Evolutionary conservation across 2,797 vertebrate genomes (phyloP).

Genomic region (Lagorchestes hirsutus): DNA sequence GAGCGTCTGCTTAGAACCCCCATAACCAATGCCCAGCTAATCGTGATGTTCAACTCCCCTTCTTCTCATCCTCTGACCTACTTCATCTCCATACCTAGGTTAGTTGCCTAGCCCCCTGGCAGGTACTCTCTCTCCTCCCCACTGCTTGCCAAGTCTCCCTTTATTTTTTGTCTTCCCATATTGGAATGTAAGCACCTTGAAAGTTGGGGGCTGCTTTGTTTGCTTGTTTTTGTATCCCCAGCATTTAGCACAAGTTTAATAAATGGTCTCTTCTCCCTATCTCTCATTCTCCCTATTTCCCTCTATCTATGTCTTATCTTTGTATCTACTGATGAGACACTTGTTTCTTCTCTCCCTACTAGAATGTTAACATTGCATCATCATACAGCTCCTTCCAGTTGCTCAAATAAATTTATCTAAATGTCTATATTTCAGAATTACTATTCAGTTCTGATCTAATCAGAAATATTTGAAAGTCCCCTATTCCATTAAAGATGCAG

Average conservation of each 20-base stretch:
- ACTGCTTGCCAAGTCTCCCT: background rate
- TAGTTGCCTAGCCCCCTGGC: background rate
- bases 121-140: background rate
- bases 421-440: background rate
- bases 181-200: background rate
- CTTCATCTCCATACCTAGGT: no score
- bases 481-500: background rate
- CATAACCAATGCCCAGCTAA: background rate
- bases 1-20: background rate
- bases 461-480: background rate
- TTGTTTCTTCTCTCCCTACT: background rate
- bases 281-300: background rate
- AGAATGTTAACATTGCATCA: background rate
- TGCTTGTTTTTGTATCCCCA: background rate
- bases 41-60: background rate
- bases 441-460: background rate
- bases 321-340: background rate
- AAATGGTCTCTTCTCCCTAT: background rate
- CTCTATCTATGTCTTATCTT: background rate
- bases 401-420: background rate
- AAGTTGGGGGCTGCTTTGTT: background rate
- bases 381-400: background rate
- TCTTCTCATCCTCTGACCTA: background rate
- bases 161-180: background rate
- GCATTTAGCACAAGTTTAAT: background rate